Percentiles rank a stretch among this genome's conserved stretches.
Conservation (phyloP, 1,140 invertebrate species). For the Plodia interpunctella region DNA sequence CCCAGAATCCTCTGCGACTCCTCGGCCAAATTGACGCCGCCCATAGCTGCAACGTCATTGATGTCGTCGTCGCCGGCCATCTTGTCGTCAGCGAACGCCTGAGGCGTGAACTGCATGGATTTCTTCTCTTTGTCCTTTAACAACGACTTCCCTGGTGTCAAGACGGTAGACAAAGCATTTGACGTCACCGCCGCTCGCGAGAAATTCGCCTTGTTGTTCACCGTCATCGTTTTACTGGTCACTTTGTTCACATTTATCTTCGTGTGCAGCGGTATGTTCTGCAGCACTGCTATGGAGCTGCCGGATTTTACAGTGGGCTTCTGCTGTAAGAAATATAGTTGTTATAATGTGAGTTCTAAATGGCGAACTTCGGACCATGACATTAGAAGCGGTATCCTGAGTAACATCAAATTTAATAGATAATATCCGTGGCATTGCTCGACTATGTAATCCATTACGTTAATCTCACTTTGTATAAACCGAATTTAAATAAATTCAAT, state of each 20-base stretch:
- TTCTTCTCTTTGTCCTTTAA: constrained; percentile 64
- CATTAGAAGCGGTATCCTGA: not conserved
- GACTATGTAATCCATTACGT: no score
- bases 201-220: constrained; percentile 47
- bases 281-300: constrained; percentile 53
- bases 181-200: constrained; percentile 28
- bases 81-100: constrained; percentile 56
- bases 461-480: no score
- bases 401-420: no score
- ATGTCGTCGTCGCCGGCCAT: constrained; percentile 80
- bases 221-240: constrained; percentile 46
- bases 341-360: not conserved
- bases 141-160: constrained; percentile 55
- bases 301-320: constrained; percentile 41
- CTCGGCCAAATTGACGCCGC: constrained; percentile 98
- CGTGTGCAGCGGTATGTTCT: constrained; percentile 59
- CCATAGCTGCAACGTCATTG: constrained; percentile 99
- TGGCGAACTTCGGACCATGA: not conserved
- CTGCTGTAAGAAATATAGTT: constrained; percentile 24
- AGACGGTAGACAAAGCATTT: constrained; percentile 42
- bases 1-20: constrained; percentile 97
- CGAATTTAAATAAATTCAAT: no score
- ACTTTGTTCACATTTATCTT: constrained; percentile 59
- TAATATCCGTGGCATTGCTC: no score
- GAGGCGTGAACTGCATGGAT: constrained; percentile 40